phyloP scores from a whole-genome alignment of 2,888 invertebrate genomes.

The Troides aeacus region DNA sequence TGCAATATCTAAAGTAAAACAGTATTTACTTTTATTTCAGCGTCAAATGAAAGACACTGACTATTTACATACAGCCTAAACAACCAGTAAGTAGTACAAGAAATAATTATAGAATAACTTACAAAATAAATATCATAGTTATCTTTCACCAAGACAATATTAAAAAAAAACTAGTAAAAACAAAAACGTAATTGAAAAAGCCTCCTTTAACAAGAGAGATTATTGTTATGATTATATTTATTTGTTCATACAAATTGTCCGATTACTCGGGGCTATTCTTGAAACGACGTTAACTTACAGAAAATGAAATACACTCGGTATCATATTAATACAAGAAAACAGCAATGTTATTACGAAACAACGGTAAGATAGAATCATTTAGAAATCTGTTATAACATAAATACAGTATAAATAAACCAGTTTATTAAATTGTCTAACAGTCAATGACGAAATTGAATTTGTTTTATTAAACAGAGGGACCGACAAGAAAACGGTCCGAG shows the following conservation, averaged over 20 bases:
- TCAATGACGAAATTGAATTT: neutral
- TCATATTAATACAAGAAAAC: slow-evolving; percentile 12
- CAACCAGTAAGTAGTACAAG: too few species aligned
- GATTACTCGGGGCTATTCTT: slow-evolving; percentile 9
- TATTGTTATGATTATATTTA: neutral
- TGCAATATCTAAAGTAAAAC: too few species aligned
- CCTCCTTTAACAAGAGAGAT: neutral
- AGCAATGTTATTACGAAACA: slow-evolving; percentile 13
- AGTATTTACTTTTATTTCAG: too few species aligned
- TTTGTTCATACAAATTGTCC: slow-evolving; percentile 8
- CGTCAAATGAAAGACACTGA: too few species aligned
- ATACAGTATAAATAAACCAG: slow-evolving; percentile 2
- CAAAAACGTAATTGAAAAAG: neutral
- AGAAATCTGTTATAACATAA: neutral
- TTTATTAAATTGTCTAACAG: slow-evolving; percentile 3
- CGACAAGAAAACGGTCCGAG: neutral
- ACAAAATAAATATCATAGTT: too few species aligned
- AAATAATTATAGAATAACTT: too few species aligned
- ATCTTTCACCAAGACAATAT: too few species aligned
- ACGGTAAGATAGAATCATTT: slow-evolving; percentile 8
- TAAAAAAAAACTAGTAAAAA: neutral
- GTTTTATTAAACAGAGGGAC: neutral
- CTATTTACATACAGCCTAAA: too few species aligned
- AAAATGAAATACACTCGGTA: slow-evolving; percentile 17
- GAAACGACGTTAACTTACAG: slow-evolving; percentile 13